Evolutionary conservation across 2,888 invertebrate genomes (phyloP).

Genomic region (Sesia apiformis): DNA sequence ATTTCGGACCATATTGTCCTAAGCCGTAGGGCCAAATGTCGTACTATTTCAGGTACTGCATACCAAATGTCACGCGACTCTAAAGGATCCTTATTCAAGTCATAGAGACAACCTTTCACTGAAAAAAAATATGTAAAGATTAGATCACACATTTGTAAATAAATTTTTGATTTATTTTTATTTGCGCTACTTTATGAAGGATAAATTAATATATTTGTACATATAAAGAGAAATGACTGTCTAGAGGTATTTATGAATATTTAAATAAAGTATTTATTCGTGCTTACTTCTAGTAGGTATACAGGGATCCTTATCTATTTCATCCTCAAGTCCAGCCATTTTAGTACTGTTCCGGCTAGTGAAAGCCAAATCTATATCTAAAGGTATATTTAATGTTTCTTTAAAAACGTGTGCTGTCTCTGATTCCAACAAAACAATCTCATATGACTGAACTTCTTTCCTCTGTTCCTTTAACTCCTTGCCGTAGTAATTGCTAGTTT

Average conservation of each 20-base stretch:
- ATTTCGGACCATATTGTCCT: constrained; percentile 28
- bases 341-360: constrained; percentile 21
- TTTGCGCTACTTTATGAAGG: background rate
- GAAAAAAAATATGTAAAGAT: constrained; percentile 11
- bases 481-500: constrained; percentile 23
- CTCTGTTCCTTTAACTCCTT: constrained; percentile 18
- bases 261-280: background rate
- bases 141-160: background rate
- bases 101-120: constrained; percentile 39
- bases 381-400: constrained; percentile 20
- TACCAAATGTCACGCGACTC: constrained; percentile 35
- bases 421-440: constrained; percentile 22
- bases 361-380: constrained; percentile 19
- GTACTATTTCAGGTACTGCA: constrained; percentile 22
- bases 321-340: constrained; percentile 4
- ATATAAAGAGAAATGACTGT: too few relatives aligned
- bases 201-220: background rate
- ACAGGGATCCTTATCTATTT: constrained; percentile 17
- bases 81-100: constrained; percentile 30
- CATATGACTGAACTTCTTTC: constrained; percentile 21
- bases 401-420: constrained; percentile 26
- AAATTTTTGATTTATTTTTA: background rate
- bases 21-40: constrained; percentile 24
- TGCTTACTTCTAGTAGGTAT: constrained; percentile 28
- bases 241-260: background rate